Evolutionary conservation across 2,888 invertebrate species (phyloP).

Genomic region (Terebella lapidaria): DNA sequence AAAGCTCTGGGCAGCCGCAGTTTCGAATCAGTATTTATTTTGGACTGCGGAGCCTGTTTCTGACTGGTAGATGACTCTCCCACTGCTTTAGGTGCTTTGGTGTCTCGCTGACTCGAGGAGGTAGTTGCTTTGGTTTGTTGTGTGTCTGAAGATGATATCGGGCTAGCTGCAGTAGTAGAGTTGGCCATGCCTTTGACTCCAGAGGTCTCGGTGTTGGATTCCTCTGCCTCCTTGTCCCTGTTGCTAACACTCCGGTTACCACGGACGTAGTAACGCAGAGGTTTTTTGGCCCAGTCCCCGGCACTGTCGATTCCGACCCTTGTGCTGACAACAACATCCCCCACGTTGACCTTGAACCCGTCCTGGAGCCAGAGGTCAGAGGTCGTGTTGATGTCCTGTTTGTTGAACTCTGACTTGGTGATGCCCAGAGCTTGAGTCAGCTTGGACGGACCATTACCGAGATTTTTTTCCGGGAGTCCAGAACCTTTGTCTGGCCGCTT

Average conservation of each 20-base stretch:
- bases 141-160: too few relatives aligned
- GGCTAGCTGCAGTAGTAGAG: too few relatives aligned
- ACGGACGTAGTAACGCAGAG: conserved; percentile 63
- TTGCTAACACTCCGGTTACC: conserved; percentile 56
- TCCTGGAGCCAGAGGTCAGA: conserved; percentile 59
- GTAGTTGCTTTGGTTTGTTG: too few relatives aligned
- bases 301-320: conserved; percentile 65
- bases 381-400: conserved; percentile 57
- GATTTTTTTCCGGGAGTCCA: conserved; percentile 50
- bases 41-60: too few relatives aligned
- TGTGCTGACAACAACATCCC: conserved; percentile 55
- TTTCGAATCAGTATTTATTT: too few relatives aligned
- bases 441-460: conserved; percentile 71
- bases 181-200: too few relatives aligned
- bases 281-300: conserved; percentile 63
- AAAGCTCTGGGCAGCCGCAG: too few relatives aligned
- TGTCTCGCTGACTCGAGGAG: too few relatives aligned
- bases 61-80: too few relatives aligned
- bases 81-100: too few relatives aligned
- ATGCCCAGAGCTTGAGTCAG: conserved; percentile 65
- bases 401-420: conserved; percentile 59
- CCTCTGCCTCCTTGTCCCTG: conserved; percentile 58
- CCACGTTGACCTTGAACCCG: conserved; percentile 30
- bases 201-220: too few relatives aligned
- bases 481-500: conserved; percentile 14